A percentile compares a stretch with the other conserved stretches of the same genome.
These are phyloP conservation scores for Spea bombifrons DNA, from an alignment of 2,113 vertebrate genomes.

Conservation along the genomic window DNA sequence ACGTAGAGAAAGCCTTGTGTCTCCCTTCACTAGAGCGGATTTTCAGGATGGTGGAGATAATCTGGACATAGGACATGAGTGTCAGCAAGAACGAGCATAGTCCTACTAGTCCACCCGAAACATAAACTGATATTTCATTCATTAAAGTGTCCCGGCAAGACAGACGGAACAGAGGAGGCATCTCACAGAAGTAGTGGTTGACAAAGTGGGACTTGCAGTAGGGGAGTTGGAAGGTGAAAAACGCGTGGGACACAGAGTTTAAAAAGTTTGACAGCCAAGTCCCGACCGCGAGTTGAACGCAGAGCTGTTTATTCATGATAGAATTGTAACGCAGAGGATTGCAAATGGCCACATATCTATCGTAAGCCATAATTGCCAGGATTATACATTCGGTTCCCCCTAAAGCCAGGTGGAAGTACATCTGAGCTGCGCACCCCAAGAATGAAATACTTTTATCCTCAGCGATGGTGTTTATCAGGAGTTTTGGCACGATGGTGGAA, in stretches of 20 bases:
- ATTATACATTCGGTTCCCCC: constrained; percentile 11
- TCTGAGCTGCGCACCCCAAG: constrained; percentile 8
- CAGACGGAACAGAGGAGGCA: constrained; percentile 7
- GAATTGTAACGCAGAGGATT: not conserved
- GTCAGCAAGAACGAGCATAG: constrained; percentile 4
- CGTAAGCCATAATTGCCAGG: constrained; percentile 12
- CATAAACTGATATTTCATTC: constrained; percentile 10
- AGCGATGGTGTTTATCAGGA: not conserved
- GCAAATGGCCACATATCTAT: too few relatives aligned
- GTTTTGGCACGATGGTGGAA: constrained; percentile 19
- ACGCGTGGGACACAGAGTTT: constrained; percentile 43
- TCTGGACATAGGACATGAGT: constrained; percentile 25
- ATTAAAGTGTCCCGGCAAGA: constrained; percentile 6
- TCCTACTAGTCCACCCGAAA: constrained; percentile 3
- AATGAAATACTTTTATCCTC: constrained; percentile 3
- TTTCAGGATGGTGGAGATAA: constrained; percentile 46
- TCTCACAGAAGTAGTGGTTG: constrained; percentile 52
- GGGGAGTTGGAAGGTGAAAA: constrained; percentile 46
- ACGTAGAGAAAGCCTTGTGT: constrained; percentile 54
- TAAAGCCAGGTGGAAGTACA: constrained; percentile 16
- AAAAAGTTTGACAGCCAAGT: not conserved
- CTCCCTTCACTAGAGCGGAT: constrained; percentile 46
- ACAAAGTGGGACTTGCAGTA: constrained; percentile 56
- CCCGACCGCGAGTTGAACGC: constrained; percentile 12
- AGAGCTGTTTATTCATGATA: constrained; percentile 3